Evolutionary conservation across 2,797 vertebrate species (phyloP), one percentile per base, ranked within the genome.

Genomic region (Enteromius afrohamiltoni): DNA sequence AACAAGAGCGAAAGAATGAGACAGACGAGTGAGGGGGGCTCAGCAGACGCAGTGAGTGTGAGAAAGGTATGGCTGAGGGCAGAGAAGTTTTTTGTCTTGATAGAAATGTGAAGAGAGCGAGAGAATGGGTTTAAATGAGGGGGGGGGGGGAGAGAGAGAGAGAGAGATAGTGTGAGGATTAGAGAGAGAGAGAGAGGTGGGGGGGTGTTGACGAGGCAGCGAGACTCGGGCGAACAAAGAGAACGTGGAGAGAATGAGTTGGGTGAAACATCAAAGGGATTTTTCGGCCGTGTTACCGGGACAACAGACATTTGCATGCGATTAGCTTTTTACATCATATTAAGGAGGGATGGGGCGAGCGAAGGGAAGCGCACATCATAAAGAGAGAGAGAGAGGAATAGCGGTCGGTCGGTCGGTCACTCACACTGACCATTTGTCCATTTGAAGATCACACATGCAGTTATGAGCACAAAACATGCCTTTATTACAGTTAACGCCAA

Each of bases 241-340:
- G 93, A 95, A 95, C 93, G 94, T 95, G 94, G 93, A 94, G 94
- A 94, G 94, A 95, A 95, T 94, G 94, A 94, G 93, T 93, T 92
- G 94, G 93, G 94, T 94, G 94, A 93, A 95, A 95, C 95, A 95
- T 95, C 95, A 95, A 95, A 95, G 94, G 94, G 94, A 95, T 95
- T 95, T 95, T 95, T 95, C 92, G 93, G 92, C 92, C 93, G 94
- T 93, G 95, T 95, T 95, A 95, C 95, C 95, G 94, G 94, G 95
- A 95, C 95, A 95, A 95, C 95, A 95, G 94, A 95, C 94, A 95
- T 95, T 95, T 95, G 95, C 95, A 95, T 95, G 94, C 93, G 94
- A 95, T 95, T 95, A 95, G 94, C 94, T 95, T 95, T 95, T 95
- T 95, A 95, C 95, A 95, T 95, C 93, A 95, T 95, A 95, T 95